These are phyloP conservation scores for Pteropus alecto DNA, from an alignment of 2,113 vertebrate species.

Conservation along the genomic window DNA sequence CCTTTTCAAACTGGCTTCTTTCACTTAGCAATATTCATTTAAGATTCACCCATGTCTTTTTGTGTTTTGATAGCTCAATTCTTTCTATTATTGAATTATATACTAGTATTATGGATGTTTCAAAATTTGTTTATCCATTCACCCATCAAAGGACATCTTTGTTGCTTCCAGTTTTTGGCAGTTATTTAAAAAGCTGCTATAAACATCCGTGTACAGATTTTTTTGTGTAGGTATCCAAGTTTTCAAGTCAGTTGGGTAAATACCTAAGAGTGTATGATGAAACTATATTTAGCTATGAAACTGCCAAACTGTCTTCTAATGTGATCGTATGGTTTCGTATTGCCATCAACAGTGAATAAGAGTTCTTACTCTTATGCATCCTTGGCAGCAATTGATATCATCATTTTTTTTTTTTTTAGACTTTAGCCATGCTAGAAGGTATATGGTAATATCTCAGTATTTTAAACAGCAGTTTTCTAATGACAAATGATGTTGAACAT, in stretches of 20 bases:
- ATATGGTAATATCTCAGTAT: neutral
- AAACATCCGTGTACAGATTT: neutral
- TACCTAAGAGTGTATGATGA: neutral
- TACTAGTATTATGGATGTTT: neutral
- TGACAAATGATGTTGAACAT: neutral
- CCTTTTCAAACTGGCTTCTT: neutral
- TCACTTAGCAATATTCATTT: neutral
- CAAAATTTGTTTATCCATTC: neutral
- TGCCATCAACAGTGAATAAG: neutral
- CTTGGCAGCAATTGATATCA: neutral
- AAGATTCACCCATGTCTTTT: neutral
- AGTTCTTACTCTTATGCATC: neutral
- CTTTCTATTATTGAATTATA: neutral
- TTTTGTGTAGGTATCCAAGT: neutral
- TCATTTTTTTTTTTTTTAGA: neutral
- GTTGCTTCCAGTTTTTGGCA: neutral
- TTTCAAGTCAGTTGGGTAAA: constrained; percentile 16
- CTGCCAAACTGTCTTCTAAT: neutral
- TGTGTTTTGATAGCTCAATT: neutral
- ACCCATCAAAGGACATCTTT: neutral
- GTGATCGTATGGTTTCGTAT: neutral
- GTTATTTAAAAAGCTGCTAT: neutral
- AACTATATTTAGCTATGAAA: neutral
- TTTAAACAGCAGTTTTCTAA: neutral
- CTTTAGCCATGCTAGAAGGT: neutral